Evolutionary conservation across 2,113 vertebrate genomes (phyloP), one percentile per base, ranked within the genome.

Genomic region (Pogona vitticeps): DNA sequence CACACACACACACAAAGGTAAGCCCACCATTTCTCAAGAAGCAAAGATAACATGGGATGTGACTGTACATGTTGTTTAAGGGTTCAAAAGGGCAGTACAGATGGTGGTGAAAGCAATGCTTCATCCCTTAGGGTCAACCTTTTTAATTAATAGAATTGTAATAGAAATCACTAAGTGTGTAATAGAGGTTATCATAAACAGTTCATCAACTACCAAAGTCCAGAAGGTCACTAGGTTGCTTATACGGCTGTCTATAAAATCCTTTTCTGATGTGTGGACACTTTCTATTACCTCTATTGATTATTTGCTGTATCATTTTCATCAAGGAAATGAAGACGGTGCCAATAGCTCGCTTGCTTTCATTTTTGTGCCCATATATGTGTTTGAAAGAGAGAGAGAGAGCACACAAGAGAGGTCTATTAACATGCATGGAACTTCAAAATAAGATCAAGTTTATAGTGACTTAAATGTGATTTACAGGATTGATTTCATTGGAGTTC

Each of bases 171-270:
- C 33, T 59, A 38, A 59, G 70, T 59, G 68, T 73, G 68, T 38
- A 83, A 73, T 28, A 59, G 68, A 83, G 52, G 70, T 36, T 52
- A 40, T 70, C 82, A 73, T 83, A 73, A 83, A 83, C 68, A 83
- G 46, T 59, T 59, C 70, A 59, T 83, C 70, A 38, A 73, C 82
- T 73, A 18, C 46, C 23, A 59, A 38, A 38, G 46, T 21, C 46
- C 67, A 56, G 52, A 10, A 83, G 70, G 52, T 83, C 81, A 83
- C 36, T 58, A 83, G 81, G 68, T 59, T 83, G 68, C 52, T 61
- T 73, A 83, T 73, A 52, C 52, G 28, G 23, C 70, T 73, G 40
- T 72, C 81, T 83, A 72, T 83, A 83, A 82, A 82, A 82, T 33
- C 65, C 13, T 83, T 12, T 38, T 18, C n/a, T 28, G 33, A 10